Percentiles rank a stretch among this genome's conserved stretches.
These are phyloP conservation scores for Enteromius radiatus DNA, from an alignment of 2,797 vertebrate species.

Conservation along the genomic window DNA sequence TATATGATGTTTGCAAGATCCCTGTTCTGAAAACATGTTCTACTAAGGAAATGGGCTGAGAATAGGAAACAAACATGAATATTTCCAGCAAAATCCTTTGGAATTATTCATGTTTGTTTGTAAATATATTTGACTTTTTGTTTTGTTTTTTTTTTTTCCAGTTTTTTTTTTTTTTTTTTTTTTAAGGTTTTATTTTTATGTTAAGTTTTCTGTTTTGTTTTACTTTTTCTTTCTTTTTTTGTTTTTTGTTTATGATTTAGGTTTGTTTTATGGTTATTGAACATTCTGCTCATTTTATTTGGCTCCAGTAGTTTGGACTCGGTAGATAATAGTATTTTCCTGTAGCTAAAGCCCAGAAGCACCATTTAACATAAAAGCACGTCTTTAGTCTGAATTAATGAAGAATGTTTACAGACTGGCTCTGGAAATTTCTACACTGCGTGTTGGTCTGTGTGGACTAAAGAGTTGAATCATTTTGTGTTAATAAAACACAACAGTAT, in stretches of 20 bases:
- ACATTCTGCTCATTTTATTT: not conserved
- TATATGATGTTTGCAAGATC: slow-evolving; percentile 57
- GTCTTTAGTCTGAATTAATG: slow-evolving; percentile 16
- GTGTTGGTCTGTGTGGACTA: slow-evolving; percentile 43
- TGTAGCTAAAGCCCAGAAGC: slow-evolving; percentile 35
- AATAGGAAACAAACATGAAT: slow-evolving; percentile 56
- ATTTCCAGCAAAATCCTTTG: slow-evolving; percentile 37
- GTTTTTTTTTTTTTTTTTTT: not conserved
- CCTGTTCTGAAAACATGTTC: slow-evolving; percentile 70
- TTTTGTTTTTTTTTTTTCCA: not conserved
- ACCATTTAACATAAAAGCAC: slow-evolving; percentile 10
- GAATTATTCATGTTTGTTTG: slow-evolving; percentile 60
- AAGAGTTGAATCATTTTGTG: slow-evolving; percentile 18
- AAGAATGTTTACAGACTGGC: slow-evolving; percentile 57
- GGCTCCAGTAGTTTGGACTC: slow-evolving; percentile 11
- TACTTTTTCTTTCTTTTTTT: not conserved
- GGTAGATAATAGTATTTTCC: slow-evolving; percentile 13
- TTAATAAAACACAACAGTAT: slow-evolving; percentile 31
- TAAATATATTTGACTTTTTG: slow-evolving; percentile 14
- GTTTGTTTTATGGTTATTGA: not conserved
- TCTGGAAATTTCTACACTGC: slow-evolving; percentile 25
- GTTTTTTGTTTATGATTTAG: not conserved
- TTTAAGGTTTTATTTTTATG: not conserved
- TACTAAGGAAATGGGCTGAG: slow-evolving; percentile 75
- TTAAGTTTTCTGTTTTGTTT: not conserved